phyloP scores from a whole-genome alignment of 23 tunicate genomes.

The Pegea sp. region DNA sequence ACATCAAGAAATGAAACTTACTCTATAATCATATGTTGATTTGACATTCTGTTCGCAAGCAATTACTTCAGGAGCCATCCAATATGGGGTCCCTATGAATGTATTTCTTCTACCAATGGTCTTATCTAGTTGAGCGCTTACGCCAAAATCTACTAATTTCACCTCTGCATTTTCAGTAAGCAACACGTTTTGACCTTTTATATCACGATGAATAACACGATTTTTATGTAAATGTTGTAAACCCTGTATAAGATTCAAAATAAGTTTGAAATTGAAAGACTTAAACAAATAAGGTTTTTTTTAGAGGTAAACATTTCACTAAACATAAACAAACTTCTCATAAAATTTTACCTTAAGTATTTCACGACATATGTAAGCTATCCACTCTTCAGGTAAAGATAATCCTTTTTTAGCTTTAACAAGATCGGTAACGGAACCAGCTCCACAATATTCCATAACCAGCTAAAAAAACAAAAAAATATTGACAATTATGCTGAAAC shows the following conservation, averaged over 20 bases:
- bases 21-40: slow-evolving; percentile 84
- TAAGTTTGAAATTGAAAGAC: too few species aligned
- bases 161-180: slow-evolving; percentile 97
- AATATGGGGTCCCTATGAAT: slow-evolving; percentile 97
- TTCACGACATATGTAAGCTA: slow-evolving; percentile 93
- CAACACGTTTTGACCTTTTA: slow-evolving; percentile 97
- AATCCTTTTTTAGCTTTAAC: slow-evolving; percentile 87
- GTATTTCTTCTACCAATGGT: slow-evolving; percentile 93
- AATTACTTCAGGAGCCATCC: slow-evolving; percentile 99
- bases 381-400: slow-evolving; percentile 90
- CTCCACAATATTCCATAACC: slow-evolving; percentile 99
- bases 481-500: background rate
- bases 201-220: slow-evolving; percentile 96
- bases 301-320: too few species aligned
- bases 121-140: slow-evolving; percentile 94
- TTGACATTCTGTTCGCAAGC: slow-evolving; percentile 91
- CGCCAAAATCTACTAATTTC: slow-evolving; percentile 96
- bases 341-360: slow-evolving; percentile 89
- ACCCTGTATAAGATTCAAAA: too few species aligned
- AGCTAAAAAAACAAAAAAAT: slow-evolving; percentile 24
- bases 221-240: slow-evolving; percentile 92
- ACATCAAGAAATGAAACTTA: slow-evolving; percentile 5
- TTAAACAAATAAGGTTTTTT: too few species aligned
- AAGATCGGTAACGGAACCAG: slow-evolving; percentile 97
- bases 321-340: too few species aligned